Conservation (phyloP, 2,888 invertebrate genomes). For the Tuta absoluta region DNA sequence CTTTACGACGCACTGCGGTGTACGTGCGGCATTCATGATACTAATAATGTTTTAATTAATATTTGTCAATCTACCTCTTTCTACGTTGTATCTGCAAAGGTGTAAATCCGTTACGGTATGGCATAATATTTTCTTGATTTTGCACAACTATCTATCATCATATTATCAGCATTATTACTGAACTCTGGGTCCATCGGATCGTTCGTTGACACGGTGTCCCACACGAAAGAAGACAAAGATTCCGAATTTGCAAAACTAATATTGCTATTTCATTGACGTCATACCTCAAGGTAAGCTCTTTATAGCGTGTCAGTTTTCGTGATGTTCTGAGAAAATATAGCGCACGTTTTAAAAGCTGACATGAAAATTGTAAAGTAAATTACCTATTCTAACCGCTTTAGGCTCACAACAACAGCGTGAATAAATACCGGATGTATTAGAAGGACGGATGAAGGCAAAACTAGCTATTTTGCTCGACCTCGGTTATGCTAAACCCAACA, state of each 20-base stretch:
- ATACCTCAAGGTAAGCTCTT: neutral
- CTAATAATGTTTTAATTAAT: no score
- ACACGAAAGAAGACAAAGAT: no score
- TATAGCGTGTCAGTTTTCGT: slow-evolving; percentile 12
- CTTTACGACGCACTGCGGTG: neutral
- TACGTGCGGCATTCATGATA: neutral
- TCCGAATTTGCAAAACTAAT: no score
- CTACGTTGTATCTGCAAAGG: no score
- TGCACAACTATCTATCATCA: no score
- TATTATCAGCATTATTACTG: no score
- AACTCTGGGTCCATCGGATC: no score
- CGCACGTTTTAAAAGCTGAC: slow-evolving; percentile 14
- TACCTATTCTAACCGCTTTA: neutral
- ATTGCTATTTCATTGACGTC: neutral
- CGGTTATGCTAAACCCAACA: neutral
- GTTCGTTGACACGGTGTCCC: no score
- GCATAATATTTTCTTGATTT: no score
- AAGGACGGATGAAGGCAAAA: slow-evolving; percentile 6
- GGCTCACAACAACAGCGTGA: neutral
- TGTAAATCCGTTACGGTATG: no score
- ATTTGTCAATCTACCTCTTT: no score
- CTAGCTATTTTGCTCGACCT: slow-evolving; percentile 5
- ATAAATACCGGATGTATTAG: slow-evolving; percentile 17
- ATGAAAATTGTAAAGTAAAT: slow-evolving; percentile 20
- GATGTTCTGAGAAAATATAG: neutral